Conservation (phyloP, 2,797 vertebrate species). For the Sebastolobus altivelis region DNA sequence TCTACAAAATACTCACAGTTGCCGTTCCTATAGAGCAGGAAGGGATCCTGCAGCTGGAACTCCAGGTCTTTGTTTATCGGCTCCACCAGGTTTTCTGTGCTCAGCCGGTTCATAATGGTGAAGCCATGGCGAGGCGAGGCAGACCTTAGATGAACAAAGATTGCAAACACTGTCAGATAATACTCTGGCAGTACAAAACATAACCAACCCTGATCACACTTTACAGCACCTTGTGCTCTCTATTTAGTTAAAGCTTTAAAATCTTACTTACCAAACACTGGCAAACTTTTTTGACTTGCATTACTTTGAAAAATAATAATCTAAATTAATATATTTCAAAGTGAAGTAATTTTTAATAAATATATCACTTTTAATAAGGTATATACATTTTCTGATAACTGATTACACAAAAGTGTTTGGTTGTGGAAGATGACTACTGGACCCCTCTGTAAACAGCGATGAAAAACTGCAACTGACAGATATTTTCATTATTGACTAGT, state of each 20-base stretch:
- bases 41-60: slow-evolving; percentile 98
- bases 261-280: background rate
- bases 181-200: background rate
- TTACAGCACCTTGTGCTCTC: background rate
- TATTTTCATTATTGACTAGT: background rate
- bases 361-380: background rate
- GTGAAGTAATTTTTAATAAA: background rate
- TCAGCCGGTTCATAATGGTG: slow-evolving; percentile 98
- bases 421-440: background rate
- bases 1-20: slow-evolving; percentile 88
- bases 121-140: slow-evolving; percentile 97
- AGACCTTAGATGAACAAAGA: slow-evolving; percentile 83
- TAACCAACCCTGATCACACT: background rate
- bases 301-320: background rate
- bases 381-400: background rate
- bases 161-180: background rate
- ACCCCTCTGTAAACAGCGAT: background rate
- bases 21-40: slow-evolving; percentile 96
- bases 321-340: background rate
- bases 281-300: background rate
- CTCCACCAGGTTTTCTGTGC: slow-evolving; percentile 95
- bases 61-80: slow-evolving; percentile 99
- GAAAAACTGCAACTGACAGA: background rate
- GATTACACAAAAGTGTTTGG: background rate
- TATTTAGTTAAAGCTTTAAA: background rate